Evolutionary conservation across 2,113 vertebrate species (phyloP), one percentile per base, ranked within the genome.

Genomic region (Petaurus breviceps): DNA sequence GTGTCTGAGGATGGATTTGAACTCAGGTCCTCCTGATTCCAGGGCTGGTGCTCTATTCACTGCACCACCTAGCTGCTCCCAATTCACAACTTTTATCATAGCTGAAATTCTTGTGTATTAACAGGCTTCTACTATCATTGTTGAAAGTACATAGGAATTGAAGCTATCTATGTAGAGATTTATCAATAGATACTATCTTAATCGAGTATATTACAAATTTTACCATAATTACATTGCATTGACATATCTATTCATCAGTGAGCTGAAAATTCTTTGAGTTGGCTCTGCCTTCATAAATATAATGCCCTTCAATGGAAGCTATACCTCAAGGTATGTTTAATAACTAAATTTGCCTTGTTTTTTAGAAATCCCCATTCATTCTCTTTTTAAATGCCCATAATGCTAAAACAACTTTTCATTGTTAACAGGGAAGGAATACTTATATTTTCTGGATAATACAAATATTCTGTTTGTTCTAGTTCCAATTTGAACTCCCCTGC

Each of bases 371-470:
- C 5, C 10, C 0, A 68, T 96, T 47, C 52, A 91, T 90, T 91
- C 52, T 92, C 54, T 77, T 84, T 52, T 94, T 94, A 94, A 91
- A 54, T 46, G 1, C 9, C 89, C 68, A 37, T 37, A 54, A 91
- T 90, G 22, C 90, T 52, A 91, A 91, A 37, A 52, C 25, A 89
- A 37, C 1, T 91, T 31, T 90, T 92, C 25, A 53, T 77, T 51
- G 92, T 23, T 47, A 92, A 26, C 89, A 91, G 43, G 14, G 16
- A 77, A 77, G 12, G 37, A 77, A 61, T 52, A 54, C n/a, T 84
- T 12, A 55, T 25, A 93, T 89, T 89, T 95, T 55, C 19, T 92
- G 57, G 94, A 68, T 92, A 91, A 95, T 92, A 92, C 25, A 11
- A 90, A 90, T 54, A 54, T 55, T 89, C 37, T 91, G 8, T 9